Percentiles rank a stretch among this genome's conserved stretches.
Evolutionary conservation across 2,888 invertebrate genomes (phyloP).

Genomic region (Terebella lapidaria): DNA sequence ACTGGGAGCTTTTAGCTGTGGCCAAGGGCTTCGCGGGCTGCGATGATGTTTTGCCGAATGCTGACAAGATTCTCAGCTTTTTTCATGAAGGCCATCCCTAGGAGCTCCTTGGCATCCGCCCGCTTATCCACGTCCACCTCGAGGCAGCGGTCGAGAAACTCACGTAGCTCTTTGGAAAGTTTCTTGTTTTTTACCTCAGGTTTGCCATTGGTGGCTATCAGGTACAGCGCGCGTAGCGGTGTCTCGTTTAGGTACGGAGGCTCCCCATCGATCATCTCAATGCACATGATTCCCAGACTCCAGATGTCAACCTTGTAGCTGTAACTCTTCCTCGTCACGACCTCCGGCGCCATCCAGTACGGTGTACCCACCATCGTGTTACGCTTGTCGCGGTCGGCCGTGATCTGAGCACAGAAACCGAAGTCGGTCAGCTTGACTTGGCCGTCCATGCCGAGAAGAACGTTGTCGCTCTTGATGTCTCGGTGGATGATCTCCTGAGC

Average conservation of each 20-base stretch:
- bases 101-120: slow-evolving; percentile 56
- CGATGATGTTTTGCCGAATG: slow-evolving; percentile 82
- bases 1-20: no score
- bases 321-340: slow-evolving; percentile 78
- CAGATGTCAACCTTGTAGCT: slow-evolving; percentile 98
- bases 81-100: slow-evolving; percentile 89
- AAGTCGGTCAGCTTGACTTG: slow-evolving; percentile 98
- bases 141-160: slow-evolving; percentile 48
- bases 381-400: slow-evolving; percentile 96
- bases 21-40: slow-evolving; percentile 27
- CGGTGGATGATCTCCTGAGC: slow-evolving; percentile 37
- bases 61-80: slow-evolving; percentile 84
- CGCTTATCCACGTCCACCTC: slow-evolving; percentile 60
- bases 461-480: slow-evolving; percentile 79
- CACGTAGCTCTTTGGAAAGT: slow-evolving; percentile 54
- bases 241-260: slow-evolving; percentile 99
- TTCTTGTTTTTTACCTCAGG: slow-evolving; percentile 86
- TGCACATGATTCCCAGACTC: slow-evolving; percentile 98
- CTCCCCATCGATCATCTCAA: slow-evolving; percentile 99
- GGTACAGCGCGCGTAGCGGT: slow-evolving; percentile 68
- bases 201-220: slow-evolving; percentile 61
- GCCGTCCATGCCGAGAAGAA: slow-evolving; percentile 93
- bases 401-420: slow-evolving; percentile 99
- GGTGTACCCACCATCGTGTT: slow-evolving; percentile 98
- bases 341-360: slow-evolving; percentile 62